A percentile compares a stretch with the other conserved stretches of the same genome.
Conservation (phyloP, 2,888 invertebrate genomes). For the Dione vanillae region DNA sequence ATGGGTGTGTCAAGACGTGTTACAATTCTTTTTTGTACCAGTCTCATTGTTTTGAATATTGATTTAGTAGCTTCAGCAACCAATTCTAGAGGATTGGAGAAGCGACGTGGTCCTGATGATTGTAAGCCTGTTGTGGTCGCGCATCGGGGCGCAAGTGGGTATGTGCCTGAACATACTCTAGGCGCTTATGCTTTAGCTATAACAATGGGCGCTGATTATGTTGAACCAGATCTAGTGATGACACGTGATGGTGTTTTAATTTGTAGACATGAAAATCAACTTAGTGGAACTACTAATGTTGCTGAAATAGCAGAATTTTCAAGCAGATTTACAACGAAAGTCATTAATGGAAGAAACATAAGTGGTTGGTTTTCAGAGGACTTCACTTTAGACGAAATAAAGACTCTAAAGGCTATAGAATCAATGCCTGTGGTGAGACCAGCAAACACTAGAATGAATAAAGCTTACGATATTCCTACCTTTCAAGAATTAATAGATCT, state of each 20-base stretch:
- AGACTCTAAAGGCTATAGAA: slow-evolving; percentile 68
- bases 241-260: slow-evolving; percentile 70
- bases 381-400: slow-evolving; percentile 73
- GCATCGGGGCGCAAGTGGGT: slow-evolving; percentile 76
- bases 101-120: slow-evolving; percentile 51
- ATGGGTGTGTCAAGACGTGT: slow-evolving; percentile 32
- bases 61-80: background rate
- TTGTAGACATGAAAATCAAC: slow-evolving; percentile 74
- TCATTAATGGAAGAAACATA: slow-evolving; percentile 60
- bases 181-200: slow-evolving; percentile 74
- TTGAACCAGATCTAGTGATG: slow-evolving; percentile 77
- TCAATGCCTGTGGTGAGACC: slow-evolving; percentile 67
- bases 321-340: slow-evolving; percentile 61
- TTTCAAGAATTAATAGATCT: slow-evolving; percentile 74
- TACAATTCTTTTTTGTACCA: slow-evolving; percentile 19
- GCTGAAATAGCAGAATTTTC: slow-evolving; percentile 64
- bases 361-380: slow-evolving; percentile 78
- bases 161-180: slow-evolving; percentile 76
- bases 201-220: slow-evolving; percentile 74
- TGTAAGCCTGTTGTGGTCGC: slow-evolving; percentile 66
- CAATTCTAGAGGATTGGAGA: background rate
- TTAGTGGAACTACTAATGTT: slow-evolving; percentile 69
- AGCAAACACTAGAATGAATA: slow-evolving; percentile 70
- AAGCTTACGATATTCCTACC: slow-evolving; percentile 66
- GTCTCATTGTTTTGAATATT: slow-evolving; percentile 15